Base-by-base conservation (phyloP, 1,140 invertebrate genomes). In the Dreissena polymorpha region DNA sequence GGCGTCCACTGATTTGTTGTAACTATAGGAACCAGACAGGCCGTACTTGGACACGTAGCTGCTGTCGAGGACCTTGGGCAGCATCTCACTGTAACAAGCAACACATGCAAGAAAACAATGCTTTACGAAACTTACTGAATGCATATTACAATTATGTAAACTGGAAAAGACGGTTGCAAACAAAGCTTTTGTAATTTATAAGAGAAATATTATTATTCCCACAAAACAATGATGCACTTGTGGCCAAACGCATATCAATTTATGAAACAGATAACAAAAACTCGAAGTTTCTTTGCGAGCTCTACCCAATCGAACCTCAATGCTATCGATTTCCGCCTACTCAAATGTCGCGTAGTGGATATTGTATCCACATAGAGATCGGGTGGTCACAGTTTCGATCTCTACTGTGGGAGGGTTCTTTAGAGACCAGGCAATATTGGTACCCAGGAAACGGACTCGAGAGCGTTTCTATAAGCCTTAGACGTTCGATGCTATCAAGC, bases 171-270 rank as follows among this genome's bases (percentile, higher is more conserved):
- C 16, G 10, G 23, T 14, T 3, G 6, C 27, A 51, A 51, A 23
- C 21, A 53, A 3, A 16, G 25, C 25, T 55, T 53, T 72, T 72
- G 10, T 16, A 14, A 14, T 25, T 10, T 25, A 50, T 14, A 14
- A 1, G 16, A 49, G 14, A 39, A 49, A 49, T 29, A 5, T 14
- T 18, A 49, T 14, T 39, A 25, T 18, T 13, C 13, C 25, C 7
- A 63, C 18, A 63, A 63, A 63, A 18, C 18, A 63, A 18, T 63
- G 18, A 18, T 63, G 23, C 60, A 18, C 60, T 2, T 0, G 97
- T 96, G 92, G 97, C 95, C 0, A 97, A 95, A 39, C 94, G 93
- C 0, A 95, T 93, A 90, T 98, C 96, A 88, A 98, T 39, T 2
- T 39, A 39, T 39, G 39, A 39, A 5, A 39, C 39, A 2, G 39